Base-by-base conservation (phyloP, 2,797 vertebrate species). In the Periophthalmus magnuspinnatus region DNA sequence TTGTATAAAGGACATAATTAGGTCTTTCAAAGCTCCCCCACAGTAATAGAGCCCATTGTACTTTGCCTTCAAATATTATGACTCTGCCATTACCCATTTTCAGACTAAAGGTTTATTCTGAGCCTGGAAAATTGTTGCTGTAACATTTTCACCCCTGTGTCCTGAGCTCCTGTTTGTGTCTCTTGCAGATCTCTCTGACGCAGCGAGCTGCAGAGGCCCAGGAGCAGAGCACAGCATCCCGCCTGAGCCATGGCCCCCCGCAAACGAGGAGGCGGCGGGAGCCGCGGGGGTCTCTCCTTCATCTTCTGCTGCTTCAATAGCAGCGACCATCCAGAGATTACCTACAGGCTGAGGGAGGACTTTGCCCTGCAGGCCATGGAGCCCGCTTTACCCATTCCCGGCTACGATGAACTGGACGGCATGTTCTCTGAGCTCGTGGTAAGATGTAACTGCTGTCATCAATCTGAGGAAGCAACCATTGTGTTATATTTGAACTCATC, bases 371-470 rank as follows among this genome's bases (percentile, higher is more conserved):
- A 98, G 91, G 85, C 94, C 78, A 96, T 99, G 97, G 97, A 98
- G 91, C 97, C 97, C 0, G 74, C 95, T 0, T 88, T 98, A 81
- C 97, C 97, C 38, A 95, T 98, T 93, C 97, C 97, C 0, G 94
- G 94, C 0, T 93, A 92, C 55, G 96, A 99, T 52, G 97, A 99
- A 84, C 93, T 99, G 93, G 96, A 99, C 0, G 84, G 85, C 89
- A 99, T 98, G 95, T 98, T 99, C 89, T 94, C 95, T 0, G 97
- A 99, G 90, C 90, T 99, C 75, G 97, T 99, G 95, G 97, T 99
- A 84, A 93, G 96, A 91, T 32, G 41, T 14, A 45, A 45, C 41
- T 45, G 14, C 41, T 45, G 24, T 50, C 28, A n/a, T 10, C 9
- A 32, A 10, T 52, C 28, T 65, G 24, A 50, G 47, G 17, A 2